A percentile compares a stretch with the other conserved stretches of the same genome.
Evolutionary conservation across 2,888 invertebrate species (phyloP).

Genomic region (Hydroisotoma schaefferi): DNA sequence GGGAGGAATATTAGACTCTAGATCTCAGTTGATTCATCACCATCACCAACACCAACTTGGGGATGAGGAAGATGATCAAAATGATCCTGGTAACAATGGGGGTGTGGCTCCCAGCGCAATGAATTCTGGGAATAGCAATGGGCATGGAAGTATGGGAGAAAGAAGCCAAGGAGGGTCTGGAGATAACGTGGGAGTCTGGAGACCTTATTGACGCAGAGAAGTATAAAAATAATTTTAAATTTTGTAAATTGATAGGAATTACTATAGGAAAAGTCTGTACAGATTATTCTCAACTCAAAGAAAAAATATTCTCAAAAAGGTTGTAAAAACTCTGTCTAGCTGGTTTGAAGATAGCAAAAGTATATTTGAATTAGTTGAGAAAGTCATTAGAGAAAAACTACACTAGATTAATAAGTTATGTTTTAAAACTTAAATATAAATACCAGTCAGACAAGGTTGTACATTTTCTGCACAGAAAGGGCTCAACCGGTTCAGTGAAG

Average conservation of each 20-base stretch:
- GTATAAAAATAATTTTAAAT: neutral
- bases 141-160: neutral
- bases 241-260: too few relatives aligned
- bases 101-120: neutral
- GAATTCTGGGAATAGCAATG: slow-evolving; percentile 5
- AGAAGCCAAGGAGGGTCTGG: slow-evolving; percentile 21
- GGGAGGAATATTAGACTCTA: slow-evolving; percentile 11
- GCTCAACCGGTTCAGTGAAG: slow-evolving; percentile 3
- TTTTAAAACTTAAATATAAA: too few relatives aligned
- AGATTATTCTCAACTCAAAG: too few relatives aligned
- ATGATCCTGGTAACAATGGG: slow-evolving; percentile 13
- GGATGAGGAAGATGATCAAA: slow-evolving; percentile 23
- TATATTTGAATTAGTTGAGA: too few relatives aligned
- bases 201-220: slow-evolving; percentile 35
- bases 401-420: too few relatives aligned
- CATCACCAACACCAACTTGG: slow-evolving; percentile 24
- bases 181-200: slow-evolving; percentile 44
- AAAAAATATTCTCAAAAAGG: too few relatives aligned
- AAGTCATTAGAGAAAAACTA: too few relatives aligned
- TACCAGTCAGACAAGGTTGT: too few relatives aligned
- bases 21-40: slow-evolving; percentile 18
- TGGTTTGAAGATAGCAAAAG: too few relatives aligned
- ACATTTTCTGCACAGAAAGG: slow-evolving; percentile 2
- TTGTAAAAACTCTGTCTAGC: too few relatives aligned
- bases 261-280: too few relatives aligned